Base-by-base conservation (phyloP, 1,140 invertebrate genomes). In the Zaprionus tsacasi region DNA sequence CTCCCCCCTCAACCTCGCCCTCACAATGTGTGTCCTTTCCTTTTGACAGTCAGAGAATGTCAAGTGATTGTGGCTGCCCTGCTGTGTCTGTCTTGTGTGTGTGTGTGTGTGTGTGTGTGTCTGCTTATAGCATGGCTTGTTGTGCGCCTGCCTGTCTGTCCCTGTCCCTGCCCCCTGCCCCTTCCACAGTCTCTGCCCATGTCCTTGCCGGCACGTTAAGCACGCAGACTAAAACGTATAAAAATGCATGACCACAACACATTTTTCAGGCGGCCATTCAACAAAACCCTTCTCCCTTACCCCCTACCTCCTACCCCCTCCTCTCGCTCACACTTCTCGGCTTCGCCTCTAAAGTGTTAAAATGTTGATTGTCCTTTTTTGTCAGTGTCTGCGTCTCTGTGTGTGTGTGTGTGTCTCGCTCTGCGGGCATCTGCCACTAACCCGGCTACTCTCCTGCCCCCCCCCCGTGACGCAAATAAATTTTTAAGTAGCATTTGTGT, bases 401-500 rank as follows among this genome's bases (percentile, higher is more conserved):
- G n/a, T n/a, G n/a, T n/a, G 69, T 58, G 80, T 83, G 81, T 82
- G 82, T 76, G 80, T 83, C 72, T 63, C 58, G 58, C 38, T 57
- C 63, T 75, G 40, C 72, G 67, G 72, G 59, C 64, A 75, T 75
- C 72, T 70, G 17, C 27, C 13, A 25, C 40, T 15, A 30, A 30
- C 35, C 21, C 33, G 5, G 33, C 50, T 25, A n/a, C 35, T 15
- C 30, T 8, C 36, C 12, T 3, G n/a, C 5, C 33, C 48, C 38
- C 17, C 40, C 57, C 58, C 43, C 83, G 83, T 83, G 78, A 83
- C 68, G 82, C 83, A 88, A 88, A 88, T 88, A 88, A 88, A 88
- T 89, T 88, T 88, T 89, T 88, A 88, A 88, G 83, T 88, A 89
- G 83, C 83, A 89, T 88, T 88, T 88, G 85, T 89, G 85, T 88